These are phyloP conservation scores for Hypselothyrea guttata DNA, from an alignment of 2,888 invertebrate genomes.

Conservation along the genomic window DNA sequence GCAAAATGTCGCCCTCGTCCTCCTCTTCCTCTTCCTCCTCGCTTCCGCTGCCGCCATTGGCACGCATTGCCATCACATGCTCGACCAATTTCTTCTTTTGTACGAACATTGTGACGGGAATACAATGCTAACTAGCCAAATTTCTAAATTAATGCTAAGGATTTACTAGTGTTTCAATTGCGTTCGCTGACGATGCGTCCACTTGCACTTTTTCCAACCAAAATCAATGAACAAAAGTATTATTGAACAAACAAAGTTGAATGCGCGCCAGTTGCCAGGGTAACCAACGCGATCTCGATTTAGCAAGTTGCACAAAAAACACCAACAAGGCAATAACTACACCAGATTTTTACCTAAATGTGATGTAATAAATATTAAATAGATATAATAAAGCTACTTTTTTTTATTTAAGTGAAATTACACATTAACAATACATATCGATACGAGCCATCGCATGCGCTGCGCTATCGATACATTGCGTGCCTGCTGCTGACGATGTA, in stretches of 20 bases:
- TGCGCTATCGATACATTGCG: too few relatives aligned
- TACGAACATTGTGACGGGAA: constrained; percentile 83
- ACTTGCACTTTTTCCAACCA: constrained; percentile 11
- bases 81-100: constrained; percentile 82
- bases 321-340: too few relatives aligned
- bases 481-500: too few relatives aligned
- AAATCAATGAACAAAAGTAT: constrained; percentile 30
- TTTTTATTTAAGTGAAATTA: too few relatives aligned
- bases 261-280: constrained; percentile 22
- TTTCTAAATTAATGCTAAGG: constrained; percentile 25
- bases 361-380: too few relatives aligned
- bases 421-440: too few relatives aligned
- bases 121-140: constrained; percentile 22
- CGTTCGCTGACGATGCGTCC: constrained; percentile 13
- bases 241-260: constrained; percentile 56
- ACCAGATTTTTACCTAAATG: too few relatives aligned
- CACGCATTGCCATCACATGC: constrained; percentile 81
- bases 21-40: constrained; percentile 86
- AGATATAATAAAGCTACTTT: too few relatives aligned
- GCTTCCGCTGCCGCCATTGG: constrained; percentile 83
- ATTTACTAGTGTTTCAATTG: constrained; percentile 50
- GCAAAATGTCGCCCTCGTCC: constrained; percentile 82
- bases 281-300: constrained; percentile 9
- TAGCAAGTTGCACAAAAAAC: too few relatives aligned
- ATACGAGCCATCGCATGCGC: too few relatives aligned